Evolutionary conservation across 1,140 invertebrate species (phyloP).

Genomic region (Lepidostoma basale): DNA sequence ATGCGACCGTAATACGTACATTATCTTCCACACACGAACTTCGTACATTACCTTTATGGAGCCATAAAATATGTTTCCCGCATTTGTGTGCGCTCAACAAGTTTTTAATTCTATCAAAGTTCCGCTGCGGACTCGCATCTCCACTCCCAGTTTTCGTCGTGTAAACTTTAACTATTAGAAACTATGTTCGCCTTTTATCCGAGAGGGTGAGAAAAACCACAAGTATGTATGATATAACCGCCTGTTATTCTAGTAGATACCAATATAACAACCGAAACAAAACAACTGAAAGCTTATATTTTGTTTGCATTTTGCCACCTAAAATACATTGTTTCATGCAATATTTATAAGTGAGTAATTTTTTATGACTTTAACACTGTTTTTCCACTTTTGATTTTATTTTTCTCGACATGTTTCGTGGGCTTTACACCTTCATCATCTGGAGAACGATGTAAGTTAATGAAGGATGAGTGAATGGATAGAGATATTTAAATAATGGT

Average conservation of each 20-base stretch:
- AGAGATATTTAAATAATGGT: no score
- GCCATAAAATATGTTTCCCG: not conserved
- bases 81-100: not conserved
- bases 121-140: not conserved
- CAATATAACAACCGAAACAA: no score
- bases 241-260: not conserved
- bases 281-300: no score
- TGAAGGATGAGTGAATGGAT: no score
- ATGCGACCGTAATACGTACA: no score
- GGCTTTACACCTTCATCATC: no score
- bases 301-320: not conserved
- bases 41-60: not conserved
- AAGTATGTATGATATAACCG: not conserved
- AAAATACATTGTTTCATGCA: not conserved
- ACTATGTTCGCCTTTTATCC: not conserved
- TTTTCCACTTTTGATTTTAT: no score
- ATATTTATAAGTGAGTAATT: not conserved
- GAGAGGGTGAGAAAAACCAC: not conserved
- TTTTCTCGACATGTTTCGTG: no score
- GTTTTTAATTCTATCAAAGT: no score
- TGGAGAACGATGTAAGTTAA: no score
- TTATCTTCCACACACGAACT: no score
- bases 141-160: not conserved
- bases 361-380: not conserved
- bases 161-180: conserved; percentile 10